A percentile compares a stretch with the other conserved stretches of the same genome.
Evolutionary conservation across 2,797 vertebrate species (phyloP).

Genomic region (Holocentrus rufus): DNA sequence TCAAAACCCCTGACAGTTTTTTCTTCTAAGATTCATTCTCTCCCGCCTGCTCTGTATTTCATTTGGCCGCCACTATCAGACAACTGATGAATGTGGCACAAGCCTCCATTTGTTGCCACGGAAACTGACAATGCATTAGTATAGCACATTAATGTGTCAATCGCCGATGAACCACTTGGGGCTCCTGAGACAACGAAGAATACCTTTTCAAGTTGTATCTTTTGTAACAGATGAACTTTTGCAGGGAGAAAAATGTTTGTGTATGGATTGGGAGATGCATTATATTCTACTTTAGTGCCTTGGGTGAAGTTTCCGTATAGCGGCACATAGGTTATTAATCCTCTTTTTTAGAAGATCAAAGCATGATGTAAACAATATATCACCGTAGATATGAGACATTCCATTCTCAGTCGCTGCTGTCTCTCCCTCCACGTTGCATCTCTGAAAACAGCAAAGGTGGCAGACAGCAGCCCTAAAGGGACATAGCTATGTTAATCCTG

Average conservation of each 20-base stretch:
- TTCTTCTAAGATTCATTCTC: background rate
- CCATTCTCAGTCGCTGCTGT: background rate
- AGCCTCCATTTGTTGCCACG: slow-evolving; percentile 63
- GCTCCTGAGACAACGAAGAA: background rate
- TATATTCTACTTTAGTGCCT: background rate
- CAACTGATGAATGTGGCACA: background rate
- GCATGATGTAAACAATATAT: background rate
- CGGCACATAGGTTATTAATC: no score
- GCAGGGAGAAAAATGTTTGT: background rate
- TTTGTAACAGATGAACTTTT: slow-evolving; percentile 30
- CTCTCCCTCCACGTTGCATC: background rate
- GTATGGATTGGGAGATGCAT: background rate
- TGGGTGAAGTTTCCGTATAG: no score
- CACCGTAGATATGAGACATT: background rate
- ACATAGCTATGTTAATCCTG: background rate
- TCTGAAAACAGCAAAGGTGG: slow-evolving; percentile 12
- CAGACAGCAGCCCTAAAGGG: background rate
- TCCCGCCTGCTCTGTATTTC: background rate
- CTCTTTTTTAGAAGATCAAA: no score
- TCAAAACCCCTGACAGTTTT: background rate
- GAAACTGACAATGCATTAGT: slow-evolving; percentile 33
- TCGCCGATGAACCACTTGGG: background rate
- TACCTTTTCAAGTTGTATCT: slow-evolving; percentile 7
- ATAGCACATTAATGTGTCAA: slow-evolving; percentile 16
- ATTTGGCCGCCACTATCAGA: background rate